These are phyloP conservation scores for Pachyseris speciosa DNA, from an alignment of 64 coral and sea anemone genomes.

Conservation along the genomic window DNA sequence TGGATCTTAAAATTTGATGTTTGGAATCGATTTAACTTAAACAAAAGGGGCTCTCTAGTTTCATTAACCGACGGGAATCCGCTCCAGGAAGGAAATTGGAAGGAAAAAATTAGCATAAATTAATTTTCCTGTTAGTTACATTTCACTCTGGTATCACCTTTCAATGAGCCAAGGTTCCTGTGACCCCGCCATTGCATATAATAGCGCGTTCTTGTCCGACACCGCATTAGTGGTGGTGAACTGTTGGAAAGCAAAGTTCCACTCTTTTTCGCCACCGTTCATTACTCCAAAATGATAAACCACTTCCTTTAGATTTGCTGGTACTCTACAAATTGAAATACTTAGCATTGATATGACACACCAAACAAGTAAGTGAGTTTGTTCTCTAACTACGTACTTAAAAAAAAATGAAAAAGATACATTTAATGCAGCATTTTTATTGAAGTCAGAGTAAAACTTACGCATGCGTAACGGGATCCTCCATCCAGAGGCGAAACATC, in stretches of 20 bases:
- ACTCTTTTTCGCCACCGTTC: slow-evolving; percentile 35
- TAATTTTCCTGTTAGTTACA: no score
- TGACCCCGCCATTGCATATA: slow-evolving; percentile 47
- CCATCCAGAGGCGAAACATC: slow-evolving; percentile 55
- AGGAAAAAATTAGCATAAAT: no score
- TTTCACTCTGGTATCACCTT: slow-evolving; percentile 30
- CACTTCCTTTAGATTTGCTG: slow-evolving; percentile 18
- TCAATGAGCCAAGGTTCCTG: slow-evolving; percentile 61
- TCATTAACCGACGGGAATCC: no score
- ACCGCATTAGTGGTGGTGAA: slow-evolving; percentile 6
- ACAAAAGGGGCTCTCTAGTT: no score
- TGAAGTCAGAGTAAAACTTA: neutral
- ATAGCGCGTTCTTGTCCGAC: slow-evolving; percentile 28
- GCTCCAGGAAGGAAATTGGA: no score
- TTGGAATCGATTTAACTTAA: no score
- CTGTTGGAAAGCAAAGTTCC: slow-evolving; percentile 27
- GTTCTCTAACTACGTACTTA: no score
- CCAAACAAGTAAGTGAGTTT: neutral
- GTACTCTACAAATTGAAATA: neutral
- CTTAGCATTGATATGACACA: no score
- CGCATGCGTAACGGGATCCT: slow-evolving; percentile 27
- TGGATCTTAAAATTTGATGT: no score
- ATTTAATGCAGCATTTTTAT: neutral
- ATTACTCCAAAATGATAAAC: slow-evolving; percentile 62
- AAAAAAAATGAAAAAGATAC: no score